These are phyloP conservation scores for Monoplex corrugatus DNA, from an alignment of 2,888 invertebrate genomes.

Conservation along the genomic window DNA sequence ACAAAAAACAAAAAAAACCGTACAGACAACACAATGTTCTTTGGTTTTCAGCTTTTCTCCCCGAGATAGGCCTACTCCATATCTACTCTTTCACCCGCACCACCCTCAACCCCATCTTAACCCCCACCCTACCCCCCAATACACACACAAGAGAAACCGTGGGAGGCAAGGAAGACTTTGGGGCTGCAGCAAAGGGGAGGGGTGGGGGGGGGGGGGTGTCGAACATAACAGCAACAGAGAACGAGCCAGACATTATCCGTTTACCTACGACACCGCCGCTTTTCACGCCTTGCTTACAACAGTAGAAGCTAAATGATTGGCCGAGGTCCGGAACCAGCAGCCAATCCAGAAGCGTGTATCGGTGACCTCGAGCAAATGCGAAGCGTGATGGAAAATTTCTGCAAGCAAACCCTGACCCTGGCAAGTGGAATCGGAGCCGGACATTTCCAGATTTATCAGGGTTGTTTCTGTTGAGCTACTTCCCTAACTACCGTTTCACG, in stretches of 20 bases:
- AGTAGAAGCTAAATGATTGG: background rate
- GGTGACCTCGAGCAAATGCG: background rate
- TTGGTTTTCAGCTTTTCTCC: background rate
- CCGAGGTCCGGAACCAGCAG: constrained; percentile 5
- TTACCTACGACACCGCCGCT: too few species aligned
- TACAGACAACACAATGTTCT: too few species aligned
- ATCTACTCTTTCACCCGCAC: too few species aligned
- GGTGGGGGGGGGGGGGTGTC: background rate
- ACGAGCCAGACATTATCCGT: too few species aligned
- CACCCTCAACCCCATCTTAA: background rate
- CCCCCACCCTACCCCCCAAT: background rate
- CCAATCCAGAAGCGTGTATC: constrained; percentile 14
- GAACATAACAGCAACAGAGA: background rate
- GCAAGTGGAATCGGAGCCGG: background rate
- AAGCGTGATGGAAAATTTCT: constrained; percentile 16
- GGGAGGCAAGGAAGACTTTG: background rate
- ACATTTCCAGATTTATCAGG: background rate
- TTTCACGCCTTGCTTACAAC: background rate
- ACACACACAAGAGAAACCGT: background rate
- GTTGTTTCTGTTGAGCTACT: background rate
- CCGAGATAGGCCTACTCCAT: too few species aligned
- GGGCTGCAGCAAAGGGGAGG: too few species aligned
- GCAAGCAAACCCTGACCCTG: background rate
- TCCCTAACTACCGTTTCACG: too few species aligned
- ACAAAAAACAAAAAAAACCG: background rate